Conservation (phyloP, 2,888 invertebrate genomes). For the Eristalis arbustorum region DNA sequence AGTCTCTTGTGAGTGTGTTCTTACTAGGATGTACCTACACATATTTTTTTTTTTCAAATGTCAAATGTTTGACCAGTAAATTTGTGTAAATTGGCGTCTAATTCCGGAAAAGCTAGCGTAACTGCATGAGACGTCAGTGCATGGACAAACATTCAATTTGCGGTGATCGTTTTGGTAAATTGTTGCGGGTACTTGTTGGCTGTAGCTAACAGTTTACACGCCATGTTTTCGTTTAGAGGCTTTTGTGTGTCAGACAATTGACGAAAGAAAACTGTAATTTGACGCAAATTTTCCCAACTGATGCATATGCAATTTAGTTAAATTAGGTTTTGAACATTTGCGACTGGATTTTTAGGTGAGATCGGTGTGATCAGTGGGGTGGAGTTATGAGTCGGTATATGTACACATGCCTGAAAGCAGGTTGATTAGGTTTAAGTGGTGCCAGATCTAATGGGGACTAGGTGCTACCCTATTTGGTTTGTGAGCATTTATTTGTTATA, state of each 20-base stretch:
- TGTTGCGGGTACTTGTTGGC: not conserved
- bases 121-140: not conserved
- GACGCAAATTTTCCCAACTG: not conserved
- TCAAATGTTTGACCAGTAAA: conserved; percentile 57
- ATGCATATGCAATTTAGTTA: not conserved
- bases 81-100: conserved; percentile 46
- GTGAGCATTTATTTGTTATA: too few species aligned
- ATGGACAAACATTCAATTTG: conserved; percentile 46
- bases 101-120: conserved; percentile 36
- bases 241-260: not conserved
- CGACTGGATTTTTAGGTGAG: not conserved
- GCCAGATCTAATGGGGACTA: not conserved
- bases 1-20: not conserved
- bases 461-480: too few species aligned
- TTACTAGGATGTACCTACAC: not conserved
- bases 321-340: not conserved
- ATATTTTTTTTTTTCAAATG: not conserved
- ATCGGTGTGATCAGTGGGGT: not conserved
- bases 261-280: conserved; percentile 18
- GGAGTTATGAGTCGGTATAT: not conserved
- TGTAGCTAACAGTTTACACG: conserved; percentile 39
- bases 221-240: conserved; percentile 14
- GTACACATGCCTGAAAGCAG: not conserved
- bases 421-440: not conserved
- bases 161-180: conserved; percentile 41